Conservation (phyloP, 1,140 invertebrate species). For the Lithobius niger region DNA sequence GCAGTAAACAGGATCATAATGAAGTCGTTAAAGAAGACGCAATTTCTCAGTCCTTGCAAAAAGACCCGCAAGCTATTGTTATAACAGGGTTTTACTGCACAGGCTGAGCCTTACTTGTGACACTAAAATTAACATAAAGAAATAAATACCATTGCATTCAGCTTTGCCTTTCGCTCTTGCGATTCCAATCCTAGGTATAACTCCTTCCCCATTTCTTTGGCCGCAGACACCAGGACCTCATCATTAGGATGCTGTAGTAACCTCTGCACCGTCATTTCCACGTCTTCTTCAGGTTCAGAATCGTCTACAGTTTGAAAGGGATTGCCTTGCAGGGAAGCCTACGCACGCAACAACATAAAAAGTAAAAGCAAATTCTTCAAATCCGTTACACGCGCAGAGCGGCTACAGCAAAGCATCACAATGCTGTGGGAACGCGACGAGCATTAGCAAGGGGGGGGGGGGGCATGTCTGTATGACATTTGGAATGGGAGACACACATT, state of each 20-base stretch:
- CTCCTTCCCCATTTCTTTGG: constrained; percentile 60
- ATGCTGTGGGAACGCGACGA: too few species aligned
- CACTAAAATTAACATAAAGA: constrained; percentile 6
- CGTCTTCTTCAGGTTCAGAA: constrained; percentile 23
- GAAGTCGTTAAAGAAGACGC: too few species aligned
- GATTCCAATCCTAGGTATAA: constrained; percentile 42
- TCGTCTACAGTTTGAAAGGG: constrained; percentile 19
- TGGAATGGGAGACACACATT: too few species aligned
- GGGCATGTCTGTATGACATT: too few species aligned
- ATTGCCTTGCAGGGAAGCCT: constrained; percentile 28
- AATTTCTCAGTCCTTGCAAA: neutral
- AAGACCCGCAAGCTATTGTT: neutral
- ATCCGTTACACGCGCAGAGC: too few species aligned
- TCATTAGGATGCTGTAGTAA: constrained; percentile 36
- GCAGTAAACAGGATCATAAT: too few species aligned
- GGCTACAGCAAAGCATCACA: too few species aligned
- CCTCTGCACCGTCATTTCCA: constrained; percentile 29
- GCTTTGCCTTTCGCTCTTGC: constrained; percentile 26
- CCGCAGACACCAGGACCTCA: constrained; percentile 59
- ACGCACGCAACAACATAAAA: too few species aligned
- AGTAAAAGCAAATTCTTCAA: too few species aligned
- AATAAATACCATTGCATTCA: constrained; percentile 30
- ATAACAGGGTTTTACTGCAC: neutral
- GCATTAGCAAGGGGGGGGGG: too few species aligned
- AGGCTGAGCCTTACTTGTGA: neutral